phyloP scores from a whole-genome alignment of 2,888 invertebrate genomes.

The Trichogramma evanescens region DNA sequence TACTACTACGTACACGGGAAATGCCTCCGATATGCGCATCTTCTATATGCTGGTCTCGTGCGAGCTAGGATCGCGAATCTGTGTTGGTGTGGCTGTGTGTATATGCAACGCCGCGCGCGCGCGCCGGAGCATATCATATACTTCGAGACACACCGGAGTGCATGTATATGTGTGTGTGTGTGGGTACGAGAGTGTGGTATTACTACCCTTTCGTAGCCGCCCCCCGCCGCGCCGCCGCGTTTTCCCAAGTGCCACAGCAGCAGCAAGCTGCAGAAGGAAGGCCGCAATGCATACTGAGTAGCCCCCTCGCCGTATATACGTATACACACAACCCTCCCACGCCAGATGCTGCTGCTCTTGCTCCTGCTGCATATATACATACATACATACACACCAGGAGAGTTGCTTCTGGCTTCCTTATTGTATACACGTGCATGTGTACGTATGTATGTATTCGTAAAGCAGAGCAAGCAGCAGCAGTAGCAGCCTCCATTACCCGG shows the following conservation, averaged over 20 bases:
- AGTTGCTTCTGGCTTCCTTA: too few relatives aligned
- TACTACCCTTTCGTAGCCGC: slow-evolving; percentile 20
- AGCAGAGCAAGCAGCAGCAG: too few relatives aligned
- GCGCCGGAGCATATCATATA: slow-evolving; percentile 35
- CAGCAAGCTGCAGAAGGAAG: slow-evolving; percentile 15
- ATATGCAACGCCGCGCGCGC: slow-evolving; percentile 1
- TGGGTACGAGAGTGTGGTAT: slow-evolving; percentile 28
- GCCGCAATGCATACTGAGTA: slow-evolving; percentile 47
- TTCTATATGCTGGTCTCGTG: slow-evolving; percentile 12
- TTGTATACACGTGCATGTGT: too few relatives aligned
- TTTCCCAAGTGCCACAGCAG: slow-evolving; percentile 10
- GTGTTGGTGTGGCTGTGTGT: slow-evolving; percentile 9
- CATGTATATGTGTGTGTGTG: too few relatives aligned
- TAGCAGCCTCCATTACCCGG: slow-evolving; percentile 38
- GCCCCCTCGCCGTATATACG: slow-evolving; percentile 25
- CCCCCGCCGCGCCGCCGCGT: slow-evolving; percentile 21
- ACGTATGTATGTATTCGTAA: too few relatives aligned
- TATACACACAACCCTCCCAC: too few relatives aligned
- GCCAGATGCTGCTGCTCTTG: too few relatives aligned
- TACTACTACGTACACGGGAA: background rate
- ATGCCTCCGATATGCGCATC: slow-evolving; percentile 1
- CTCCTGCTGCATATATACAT: too few relatives aligned
- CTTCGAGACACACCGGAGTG: slow-evolving; percentile 7
- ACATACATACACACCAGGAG: too few relatives aligned
- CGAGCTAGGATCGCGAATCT: slow-evolving; percentile 1